A percentile compares a stretch with the other conserved stretches of the same genome.
These are phyloP conservation scores for human DNA, from an alignment of 2,113 vertebrate species.

Conservation along the genomic window GRCh38 chr22:15854001-15854500, in stretches of 20 bases:
- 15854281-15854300: conserved; percentile 92
- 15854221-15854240: conserved; percentile 95
- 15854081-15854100: neutral
- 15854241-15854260: conserved; percentile 95
- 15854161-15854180: no score
- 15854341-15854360: conserved; percentile 93
- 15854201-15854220: conserved; percentile 93
- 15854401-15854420: conserved; percentile 91
- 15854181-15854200: no score
- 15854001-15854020: neutral
- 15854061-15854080: conserved; percentile 63
- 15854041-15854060: conserved; percentile 29
- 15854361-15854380: conserved; percentile 94
- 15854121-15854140: no score
- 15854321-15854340: conserved; percentile 93
- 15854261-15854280: conserved; percentile 91
- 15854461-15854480: conserved; percentile 91
- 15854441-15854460: conserved; percentile 95
- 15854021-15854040: neutral
- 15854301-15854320: conserved; percentile 94
- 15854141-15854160: no score
- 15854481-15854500: conserved; percentile 91
- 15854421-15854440: conserved; percentile 96
- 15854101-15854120: no score
- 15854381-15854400: conserved; percentile 92